Conservation (phyloP, 2,113 vertebrate genomes). For the Rhineura floridana region DNA sequence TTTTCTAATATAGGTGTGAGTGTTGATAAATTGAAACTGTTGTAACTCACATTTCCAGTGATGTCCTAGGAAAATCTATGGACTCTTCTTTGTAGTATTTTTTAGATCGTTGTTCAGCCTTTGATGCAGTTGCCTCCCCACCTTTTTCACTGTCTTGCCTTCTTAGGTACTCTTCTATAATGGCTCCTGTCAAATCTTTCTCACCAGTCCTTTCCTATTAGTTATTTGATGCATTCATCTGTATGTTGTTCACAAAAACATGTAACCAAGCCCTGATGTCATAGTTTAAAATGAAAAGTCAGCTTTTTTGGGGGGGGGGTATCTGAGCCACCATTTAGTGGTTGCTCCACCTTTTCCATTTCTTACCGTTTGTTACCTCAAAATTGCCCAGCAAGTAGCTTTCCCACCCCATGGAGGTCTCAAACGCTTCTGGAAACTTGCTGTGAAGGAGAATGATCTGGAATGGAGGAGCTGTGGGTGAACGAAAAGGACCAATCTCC, state of each 20-base stretch:
- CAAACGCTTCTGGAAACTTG: neutral
- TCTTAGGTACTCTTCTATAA: rapidly evolving
- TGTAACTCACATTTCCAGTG: neutral
- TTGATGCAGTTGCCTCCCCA: neutral
- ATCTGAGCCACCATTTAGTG: neutral
- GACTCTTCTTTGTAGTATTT: neutral
- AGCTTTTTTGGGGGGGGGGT: neutral
- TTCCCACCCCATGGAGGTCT: neutral
- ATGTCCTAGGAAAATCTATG: neutral
- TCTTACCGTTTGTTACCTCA: neutral
- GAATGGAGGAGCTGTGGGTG: neutral
- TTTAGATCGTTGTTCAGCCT: neutral
- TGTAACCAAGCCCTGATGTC: neutral
- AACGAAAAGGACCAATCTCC: neutral
- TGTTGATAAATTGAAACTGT: neutral
- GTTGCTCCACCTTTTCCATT: neutral
- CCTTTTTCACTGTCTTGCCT: neutral
- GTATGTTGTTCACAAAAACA: neutral
- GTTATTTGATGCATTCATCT: neutral
- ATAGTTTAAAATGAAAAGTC: neutral
- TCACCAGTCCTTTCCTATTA: neutral
- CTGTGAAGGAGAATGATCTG: neutral
- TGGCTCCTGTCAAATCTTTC: neutral
- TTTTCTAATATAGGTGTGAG: neutral
- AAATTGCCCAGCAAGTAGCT: neutral